Conservation (phyloP, 2,113 vertebrate species). For the Poecilia latipinna region DNA sequence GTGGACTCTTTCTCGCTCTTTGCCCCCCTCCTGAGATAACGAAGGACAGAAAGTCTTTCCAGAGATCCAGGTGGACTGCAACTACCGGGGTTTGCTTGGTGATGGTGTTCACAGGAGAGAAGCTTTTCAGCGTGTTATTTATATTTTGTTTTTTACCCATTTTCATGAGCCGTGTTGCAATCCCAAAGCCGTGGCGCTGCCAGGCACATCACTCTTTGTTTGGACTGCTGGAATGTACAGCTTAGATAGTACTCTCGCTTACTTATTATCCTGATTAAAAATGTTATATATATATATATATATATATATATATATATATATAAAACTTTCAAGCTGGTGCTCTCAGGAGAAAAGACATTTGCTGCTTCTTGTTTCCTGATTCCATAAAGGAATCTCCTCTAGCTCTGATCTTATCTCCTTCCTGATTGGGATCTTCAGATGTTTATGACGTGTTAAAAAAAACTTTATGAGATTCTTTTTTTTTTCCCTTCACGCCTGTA, state of each 20-base stretch:
- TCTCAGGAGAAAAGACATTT: conserved; percentile 12
- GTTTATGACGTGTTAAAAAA: conserved; percentile 51
- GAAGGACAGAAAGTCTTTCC: background rate
- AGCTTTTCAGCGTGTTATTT: conserved; percentile 56
- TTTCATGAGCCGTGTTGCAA: conserved; percentile 62
- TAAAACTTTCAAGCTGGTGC: conserved; percentile 21
- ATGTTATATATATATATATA: too few species aligned
- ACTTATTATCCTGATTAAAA: conserved; percentile 7
- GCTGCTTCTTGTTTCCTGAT: conserved; percentile 40
- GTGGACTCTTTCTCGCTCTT: background rate
- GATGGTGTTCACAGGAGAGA: conserved; percentile 8
- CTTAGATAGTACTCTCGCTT: conserved; percentile 10
- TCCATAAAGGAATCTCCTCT: conserved; percentile 25
- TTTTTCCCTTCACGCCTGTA: background rate
- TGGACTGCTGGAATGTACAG: conserved; percentile 9
- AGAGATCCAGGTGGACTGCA: background rate
- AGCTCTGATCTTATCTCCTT: conserved; percentile 34
- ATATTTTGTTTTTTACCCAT: conserved; percentile 44
- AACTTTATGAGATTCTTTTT: conserved; percentile 30
- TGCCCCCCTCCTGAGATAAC: background rate
- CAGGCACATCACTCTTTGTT: conserved; percentile 17
- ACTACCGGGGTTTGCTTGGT: conserved; percentile 28
- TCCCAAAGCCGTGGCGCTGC: conserved; percentile 29
- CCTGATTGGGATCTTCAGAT: conserved; percentile 38
- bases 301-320: too few species aligned